Evolutionary conservation across 2,888 invertebrate genomes (phyloP), one percentile per base, ranked within the genome.

Genomic region (Eilema caniola): DNA sequence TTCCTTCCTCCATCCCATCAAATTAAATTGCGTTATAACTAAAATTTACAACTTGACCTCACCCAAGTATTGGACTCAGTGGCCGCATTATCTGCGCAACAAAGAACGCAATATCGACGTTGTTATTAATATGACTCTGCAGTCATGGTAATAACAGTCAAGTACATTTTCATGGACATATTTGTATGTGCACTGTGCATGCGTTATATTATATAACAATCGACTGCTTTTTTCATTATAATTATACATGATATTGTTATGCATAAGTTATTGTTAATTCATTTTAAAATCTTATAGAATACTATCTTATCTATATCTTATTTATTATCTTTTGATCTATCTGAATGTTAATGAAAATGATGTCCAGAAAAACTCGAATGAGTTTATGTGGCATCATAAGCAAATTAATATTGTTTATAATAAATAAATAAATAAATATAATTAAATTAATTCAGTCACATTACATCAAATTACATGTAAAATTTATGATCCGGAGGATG

Each of bases 71-170:
- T 5, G 47, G 0, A 60, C 24, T 3, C 62, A 37, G 31, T 53
- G 28, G 33, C 31, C 47, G 57, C 66, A 56, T 70, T 66, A 66
- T 66, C n/a, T 33, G 16, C 25, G 41, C 62, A 65, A 66, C 66
- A 66, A 66, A 62, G 66, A 56, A 3, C 20, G 62, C 57, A 62
- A 70, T 79, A 75, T 77, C 65, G 65, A 33, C 31, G 65, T 56
- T 33, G 41, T 62, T 20, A 56, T 69, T 69, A 77, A 71, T 72
- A 77, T 77, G 37, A 62, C 12, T 28, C 47, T 56, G 31, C 31
- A 57, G 53, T n/a, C 72, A 24, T 28, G 64, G 71, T n/a, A 79
- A 79, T 69, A 14, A 71, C 28, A 28, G 28, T 28, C 41, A 24
- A 72, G 67, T 70, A 72, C 66, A 73, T 76, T 65, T 33, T 57